Percentiles rank a stretch among this genome's conserved stretches.
Evolutionary conservation across 2,113 vertebrate species (phyloP).

Genomic region (Hemichromis elongatus): DNA sequence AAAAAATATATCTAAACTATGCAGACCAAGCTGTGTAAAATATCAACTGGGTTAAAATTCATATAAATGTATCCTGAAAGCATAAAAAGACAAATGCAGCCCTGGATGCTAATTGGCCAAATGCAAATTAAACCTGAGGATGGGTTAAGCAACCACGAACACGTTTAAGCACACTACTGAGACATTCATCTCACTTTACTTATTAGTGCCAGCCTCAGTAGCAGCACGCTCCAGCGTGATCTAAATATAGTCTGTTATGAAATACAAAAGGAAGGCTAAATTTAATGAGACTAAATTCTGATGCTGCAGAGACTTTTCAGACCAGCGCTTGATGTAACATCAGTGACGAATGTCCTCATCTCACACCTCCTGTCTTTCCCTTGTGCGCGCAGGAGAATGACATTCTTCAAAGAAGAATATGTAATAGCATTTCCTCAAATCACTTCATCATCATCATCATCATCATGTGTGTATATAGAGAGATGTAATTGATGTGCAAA

Average conservation of each 20-base stretch:
- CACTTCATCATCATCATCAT: conserved; percentile 5
- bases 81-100: conserved; percentile 16
- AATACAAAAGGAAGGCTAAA: conserved; percentile 60
- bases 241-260: conserved; percentile 72
- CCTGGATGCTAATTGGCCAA: conserved; percentile 19
- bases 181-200: conserved; percentile 59
- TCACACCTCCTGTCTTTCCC: background rate
- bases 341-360: conserved; percentile 24
- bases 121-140: conserved; percentile 45
- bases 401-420: conserved; percentile 36
- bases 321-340: conserved; percentile 38
- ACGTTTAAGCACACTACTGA: conserved; percentile 35
- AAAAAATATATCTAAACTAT: background rate
- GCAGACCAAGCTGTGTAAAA: background rate
- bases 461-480: background rate
- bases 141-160: conserved; percentile 42
- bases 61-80: background rate
- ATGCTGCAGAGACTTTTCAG: conserved; percentile 34
- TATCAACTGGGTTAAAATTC: conserved; percentile 10
- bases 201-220: conserved; percentile 45
- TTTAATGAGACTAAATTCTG: conserved; percentile 61
- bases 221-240: conserved; percentile 41
- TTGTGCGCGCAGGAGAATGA: background rate
- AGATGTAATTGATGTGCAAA: conserved; percentile 14
- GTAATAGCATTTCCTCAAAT: background rate